Conservation (phyloP, 2,888 invertebrate genomes). For the Tenthredo notha region DNA sequence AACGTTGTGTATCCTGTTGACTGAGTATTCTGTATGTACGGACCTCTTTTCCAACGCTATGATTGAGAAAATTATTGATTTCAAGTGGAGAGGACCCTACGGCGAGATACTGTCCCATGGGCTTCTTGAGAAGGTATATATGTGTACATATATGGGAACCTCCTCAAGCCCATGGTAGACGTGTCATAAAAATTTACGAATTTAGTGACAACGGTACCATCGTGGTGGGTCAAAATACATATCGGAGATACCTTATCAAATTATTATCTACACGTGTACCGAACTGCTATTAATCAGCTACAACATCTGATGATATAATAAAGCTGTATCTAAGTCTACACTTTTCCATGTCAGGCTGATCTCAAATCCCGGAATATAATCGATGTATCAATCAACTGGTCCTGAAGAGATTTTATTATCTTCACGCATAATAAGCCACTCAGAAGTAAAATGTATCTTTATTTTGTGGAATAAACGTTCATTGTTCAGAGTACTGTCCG, state of each 20-base stretch:
- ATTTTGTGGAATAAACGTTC: background rate
- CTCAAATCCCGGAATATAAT: background rate
- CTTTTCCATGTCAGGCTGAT: background rate
- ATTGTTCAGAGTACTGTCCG: background rate
- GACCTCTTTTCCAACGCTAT: too few relatives aligned
- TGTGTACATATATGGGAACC: too few relatives aligned
- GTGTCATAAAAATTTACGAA: background rate
- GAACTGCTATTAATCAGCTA: background rate
- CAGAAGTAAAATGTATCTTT: background rate
- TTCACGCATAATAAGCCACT: background rate
- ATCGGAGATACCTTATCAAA: background rate
- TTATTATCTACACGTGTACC: background rate
- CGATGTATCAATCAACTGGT: background rate
- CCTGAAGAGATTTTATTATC: background rate
- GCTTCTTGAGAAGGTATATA: too few relatives aligned
- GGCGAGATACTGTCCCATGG: too few relatives aligned
- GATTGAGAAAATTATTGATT: too few relatives aligned
- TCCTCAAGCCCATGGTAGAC: background rate
- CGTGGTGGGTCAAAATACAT: background rate
- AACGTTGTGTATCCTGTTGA: background rate
- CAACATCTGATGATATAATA: background rate
- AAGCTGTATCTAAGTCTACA: background rate
- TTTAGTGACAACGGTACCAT: background rate
- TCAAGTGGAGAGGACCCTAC: too few relatives aligned
- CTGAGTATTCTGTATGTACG: background rate